Evolutionary conservation across 2,113 vertebrate genomes (phyloP), one percentile per base, ranked within the genome.

Genomic region (Myrmophylax atrothorax): DNA sequence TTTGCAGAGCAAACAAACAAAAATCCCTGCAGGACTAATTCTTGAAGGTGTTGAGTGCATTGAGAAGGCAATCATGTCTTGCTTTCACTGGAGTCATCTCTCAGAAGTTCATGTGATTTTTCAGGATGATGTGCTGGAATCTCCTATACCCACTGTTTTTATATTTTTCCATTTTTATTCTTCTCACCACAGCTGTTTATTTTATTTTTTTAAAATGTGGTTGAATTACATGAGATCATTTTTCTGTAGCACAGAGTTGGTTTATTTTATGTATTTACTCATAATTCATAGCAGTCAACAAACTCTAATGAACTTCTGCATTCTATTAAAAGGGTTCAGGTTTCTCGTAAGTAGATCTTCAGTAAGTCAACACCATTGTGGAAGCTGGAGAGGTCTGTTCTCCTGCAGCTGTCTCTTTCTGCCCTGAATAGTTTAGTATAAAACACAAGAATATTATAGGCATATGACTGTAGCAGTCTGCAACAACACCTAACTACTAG

Each of bases 81-180:
- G 7, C 18, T 82, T 64, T 50, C 42, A 7, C 35, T 62, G 31
- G 72, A 78, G 23, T 49, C 0, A 18, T 42, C 19, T 80, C 70
- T 80, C n/a, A n/a, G 31, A 78, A 76, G 1, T 52, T 80, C 26
- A 40, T 2, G 5, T 0, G 0, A 72, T 64, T 31, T 1, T 79
- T 90, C 40, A 76, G 70, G 53, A 37, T 83, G 14, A 20, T 38
- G 15, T 68, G 22, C 42, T 78, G 55, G 12, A 55, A 3, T 49
- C 28, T 66, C 22, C 20, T 63, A 10, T 37, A 66, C 6, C 10
- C 10, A 19, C 2, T 4, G 2, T 42, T 93, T 35, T 63, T 20
- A 6, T 70, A 12, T 37, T 46, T 66, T 63, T 35, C 23, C 9
- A 1, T 56, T 55, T 7, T 83, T 29, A 1, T 60, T 77, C 3